These are phyloP conservation scores for Capitulum mitella DNA, from an alignment of 2,888 invertebrate species.

Conservation along the genomic window DNA sequence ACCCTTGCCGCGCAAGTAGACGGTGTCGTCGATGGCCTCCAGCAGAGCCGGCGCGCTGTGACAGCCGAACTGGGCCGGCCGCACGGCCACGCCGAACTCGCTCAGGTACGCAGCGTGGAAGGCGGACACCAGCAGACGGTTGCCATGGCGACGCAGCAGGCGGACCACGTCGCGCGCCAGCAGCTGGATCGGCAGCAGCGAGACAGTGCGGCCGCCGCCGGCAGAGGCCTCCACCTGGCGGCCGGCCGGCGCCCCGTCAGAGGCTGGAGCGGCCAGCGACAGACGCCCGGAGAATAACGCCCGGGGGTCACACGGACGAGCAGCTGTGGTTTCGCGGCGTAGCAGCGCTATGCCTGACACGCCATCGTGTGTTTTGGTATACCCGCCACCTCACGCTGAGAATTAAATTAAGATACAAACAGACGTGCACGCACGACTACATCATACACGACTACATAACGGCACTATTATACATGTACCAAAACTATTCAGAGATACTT, in stretches of 20 bases:
- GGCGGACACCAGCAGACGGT: slow-evolving; percentile 41
- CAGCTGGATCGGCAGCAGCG: slow-evolving; percentile 47
- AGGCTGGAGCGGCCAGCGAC: not conserved
- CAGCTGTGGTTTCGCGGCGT: too few species aligned
- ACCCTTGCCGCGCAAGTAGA: slow-evolving; percentile 46
- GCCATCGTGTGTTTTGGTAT: too few species aligned
- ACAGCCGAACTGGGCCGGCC: slow-evolving; percentile 51
- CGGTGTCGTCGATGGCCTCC: slow-evolving; percentile 51
- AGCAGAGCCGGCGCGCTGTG: slow-evolving; percentile 49
- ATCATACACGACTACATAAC: too few species aligned
- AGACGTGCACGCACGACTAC: too few species aligned
- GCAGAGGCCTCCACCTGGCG: slow-evolving; percentile 3
- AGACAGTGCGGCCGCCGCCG: slow-evolving; percentile 41
- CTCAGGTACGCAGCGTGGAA: slow-evolving; percentile 46
- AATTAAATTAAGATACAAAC: too few species aligned
- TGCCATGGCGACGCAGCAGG: slow-evolving; percentile 49
- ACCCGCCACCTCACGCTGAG: too few species aligned
- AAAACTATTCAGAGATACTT: too few species aligned
- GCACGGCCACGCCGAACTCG: slow-evolving; percentile 43
- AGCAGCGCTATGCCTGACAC: too few species aligned
- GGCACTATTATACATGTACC: too few species aligned
- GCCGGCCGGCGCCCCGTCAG: not conserved
- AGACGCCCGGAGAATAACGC: too few species aligned
- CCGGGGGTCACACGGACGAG: not conserved
- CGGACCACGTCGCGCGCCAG: slow-evolving; percentile 52